Conservation (phyloP, 2,113 vertebrate species). For the Lanius ludovicianus region DNA sequence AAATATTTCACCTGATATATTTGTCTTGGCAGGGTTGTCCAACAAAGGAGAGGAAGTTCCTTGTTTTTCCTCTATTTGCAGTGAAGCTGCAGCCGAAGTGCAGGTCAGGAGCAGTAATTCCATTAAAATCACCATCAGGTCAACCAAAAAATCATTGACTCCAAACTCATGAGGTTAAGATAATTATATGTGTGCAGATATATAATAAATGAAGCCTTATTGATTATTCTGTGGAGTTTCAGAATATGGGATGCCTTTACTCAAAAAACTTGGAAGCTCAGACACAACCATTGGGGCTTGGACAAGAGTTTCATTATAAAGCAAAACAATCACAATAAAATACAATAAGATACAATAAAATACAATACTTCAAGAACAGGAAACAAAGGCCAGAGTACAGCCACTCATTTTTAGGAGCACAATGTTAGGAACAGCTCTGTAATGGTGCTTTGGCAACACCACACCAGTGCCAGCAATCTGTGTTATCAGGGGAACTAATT, state of each 20-base stretch:
- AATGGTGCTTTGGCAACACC: neutral
- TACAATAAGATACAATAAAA: neutral
- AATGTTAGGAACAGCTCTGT: neutral
- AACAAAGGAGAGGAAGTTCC: neutral
- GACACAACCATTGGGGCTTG: rapidly evolving
- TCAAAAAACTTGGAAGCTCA: neutral
- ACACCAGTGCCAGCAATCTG: neutral
- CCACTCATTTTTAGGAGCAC: neutral
- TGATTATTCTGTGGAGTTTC: neutral
- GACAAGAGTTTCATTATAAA: neutral
- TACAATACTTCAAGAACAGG: neutral
- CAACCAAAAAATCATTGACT: neutral
- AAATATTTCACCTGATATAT: neutral
- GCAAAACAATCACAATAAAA: neutral
- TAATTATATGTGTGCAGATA: neutral
- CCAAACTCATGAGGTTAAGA: neutral
- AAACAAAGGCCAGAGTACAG: neutral
- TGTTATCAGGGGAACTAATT: neutral
- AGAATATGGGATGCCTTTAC: neutral
- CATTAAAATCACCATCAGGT: neutral
- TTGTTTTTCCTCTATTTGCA: neutral
- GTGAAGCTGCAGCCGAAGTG: neutral
- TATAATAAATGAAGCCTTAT: neutral
- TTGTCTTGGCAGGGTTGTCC: neutral
- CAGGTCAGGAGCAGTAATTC: neutral